phyloP scores from a whole-genome alignment of 2,888 invertebrate species.

The Anticlea derivata region DNA sequence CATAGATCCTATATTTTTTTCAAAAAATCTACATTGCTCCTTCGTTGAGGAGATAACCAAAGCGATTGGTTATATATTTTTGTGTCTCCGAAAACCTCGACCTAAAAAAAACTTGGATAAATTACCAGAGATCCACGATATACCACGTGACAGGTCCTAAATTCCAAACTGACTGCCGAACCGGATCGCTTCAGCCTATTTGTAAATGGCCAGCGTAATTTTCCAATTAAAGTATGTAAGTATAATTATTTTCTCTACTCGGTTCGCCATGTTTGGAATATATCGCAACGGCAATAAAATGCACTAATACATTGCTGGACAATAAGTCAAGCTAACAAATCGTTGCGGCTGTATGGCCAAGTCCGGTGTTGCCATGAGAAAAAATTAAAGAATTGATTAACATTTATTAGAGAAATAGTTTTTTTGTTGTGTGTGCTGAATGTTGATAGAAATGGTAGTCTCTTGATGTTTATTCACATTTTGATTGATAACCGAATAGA shows the following conservation, averaged over 20 bases:
- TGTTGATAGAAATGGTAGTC: not conserved
- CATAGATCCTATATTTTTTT: no score
- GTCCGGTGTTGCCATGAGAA: slow-evolving; percentile 34
- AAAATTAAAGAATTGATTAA: slow-evolving; percentile 33
- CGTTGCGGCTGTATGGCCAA: slow-evolving; percentile 32
- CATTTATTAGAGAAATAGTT: slow-evolving; percentile 9
- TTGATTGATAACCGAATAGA: no score
- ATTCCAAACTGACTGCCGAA: slow-evolving; percentile 13
- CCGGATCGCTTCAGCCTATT: slow-evolving; percentile 13
- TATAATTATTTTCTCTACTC: slow-evolving; percentile 33
- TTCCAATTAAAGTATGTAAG: slow-evolving; percentile 28
- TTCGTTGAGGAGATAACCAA: no score
- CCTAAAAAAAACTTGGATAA: not conserved
- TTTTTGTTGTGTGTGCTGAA: slow-evolving; percentile 1
- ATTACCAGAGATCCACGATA: not conserved
- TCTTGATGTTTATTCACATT: no score
- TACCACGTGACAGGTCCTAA: not conserved
- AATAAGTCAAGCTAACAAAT: slow-evolving; percentile 44
- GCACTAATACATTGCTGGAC: slow-evolving; percentile 29
- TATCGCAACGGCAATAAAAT: slow-evolving; percentile 29
- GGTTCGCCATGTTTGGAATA: slow-evolving; percentile 27
- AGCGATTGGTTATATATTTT: no score
- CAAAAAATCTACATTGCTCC: no score
- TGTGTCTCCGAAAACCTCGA: no score
- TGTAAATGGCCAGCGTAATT: slow-evolving; percentile 31